A percentile compares a stretch with the other conserved stretches of the same genome.
Evolutionary conservation across 2,797 vertebrate genomes (phyloP).

Genomic region (Masticophis lateralis): DNA sequence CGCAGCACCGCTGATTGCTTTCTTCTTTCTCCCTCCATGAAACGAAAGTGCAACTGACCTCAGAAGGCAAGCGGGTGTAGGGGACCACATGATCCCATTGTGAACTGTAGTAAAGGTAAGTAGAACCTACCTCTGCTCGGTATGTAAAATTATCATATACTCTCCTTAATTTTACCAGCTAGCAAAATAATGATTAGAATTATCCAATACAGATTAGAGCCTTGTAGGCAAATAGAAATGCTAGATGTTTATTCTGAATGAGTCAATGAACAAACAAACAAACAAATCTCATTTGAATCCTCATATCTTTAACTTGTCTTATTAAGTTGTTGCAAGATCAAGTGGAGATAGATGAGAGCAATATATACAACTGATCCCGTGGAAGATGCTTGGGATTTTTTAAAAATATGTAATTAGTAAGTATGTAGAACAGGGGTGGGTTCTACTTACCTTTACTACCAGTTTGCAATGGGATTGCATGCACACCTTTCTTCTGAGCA

Average conservation of each 20-base stretch:
- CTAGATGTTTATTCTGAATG: background rate
- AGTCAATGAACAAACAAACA: background rate
- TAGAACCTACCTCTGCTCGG: background rate
- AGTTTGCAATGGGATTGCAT: too few species aligned
- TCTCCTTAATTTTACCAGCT: background rate
- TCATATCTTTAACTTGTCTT: background rate
- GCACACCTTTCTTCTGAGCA: too few species aligned
- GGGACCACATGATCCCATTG: too few species aligned
- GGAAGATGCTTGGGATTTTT: background rate
- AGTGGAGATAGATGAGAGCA: background rate
- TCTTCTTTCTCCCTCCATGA: too few species aligned
- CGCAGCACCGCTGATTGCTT: accelerated
- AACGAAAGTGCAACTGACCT: too few species aligned
- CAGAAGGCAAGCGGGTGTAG: too few species aligned
- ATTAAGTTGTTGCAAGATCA: background rate
- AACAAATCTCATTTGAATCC: background rate
- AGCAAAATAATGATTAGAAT: background rate
- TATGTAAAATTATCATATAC: background rate
- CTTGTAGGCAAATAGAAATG: background rate
- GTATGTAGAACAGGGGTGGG: background rate
- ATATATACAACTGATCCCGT: background rate
- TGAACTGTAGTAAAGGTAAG: too few species aligned
- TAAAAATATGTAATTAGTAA: background rate
- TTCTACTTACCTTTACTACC: too few species aligned
- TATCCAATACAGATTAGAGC: background rate